Evolutionary conservation across 1,140 invertebrate species (phyloP).

Genomic region (Ganaspis sp.): DNA sequence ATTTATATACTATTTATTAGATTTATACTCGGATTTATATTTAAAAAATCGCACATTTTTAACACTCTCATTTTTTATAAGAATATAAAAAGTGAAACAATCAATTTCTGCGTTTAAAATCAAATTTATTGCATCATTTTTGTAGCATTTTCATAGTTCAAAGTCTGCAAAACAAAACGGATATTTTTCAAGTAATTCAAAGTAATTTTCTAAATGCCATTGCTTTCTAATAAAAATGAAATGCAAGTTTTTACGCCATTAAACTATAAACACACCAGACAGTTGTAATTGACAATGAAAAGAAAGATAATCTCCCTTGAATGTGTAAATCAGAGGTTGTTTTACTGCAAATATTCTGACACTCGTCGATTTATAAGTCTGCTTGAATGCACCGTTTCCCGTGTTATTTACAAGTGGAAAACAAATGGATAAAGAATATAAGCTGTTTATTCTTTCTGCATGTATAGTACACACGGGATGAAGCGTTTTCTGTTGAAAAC

Average conservation of each 20-base stretch:
- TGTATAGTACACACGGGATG: not conserved
- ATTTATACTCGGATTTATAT: too few relatives aligned
- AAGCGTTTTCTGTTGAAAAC: constrained; percentile 36
- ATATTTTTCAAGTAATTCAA: too few relatives aligned
- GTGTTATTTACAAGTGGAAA: constrained; percentile 23
- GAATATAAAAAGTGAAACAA: too few relatives aligned
- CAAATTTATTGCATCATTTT: too few relatives aligned
- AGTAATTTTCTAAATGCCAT: too few relatives aligned
- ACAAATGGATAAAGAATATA: constrained; percentile 12
- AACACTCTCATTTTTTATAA: too few relatives aligned
- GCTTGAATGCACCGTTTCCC: constrained; percentile 22
- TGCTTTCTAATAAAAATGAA: not conserved
- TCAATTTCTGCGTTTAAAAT: too few relatives aligned
- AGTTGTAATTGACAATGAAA: not conserved
- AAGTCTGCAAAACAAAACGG: too few relatives aligned
- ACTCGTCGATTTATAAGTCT: constrained; percentile 37
- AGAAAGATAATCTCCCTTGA: constrained; percentile 1
- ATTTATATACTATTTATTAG: too few relatives aligned
- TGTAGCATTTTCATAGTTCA: too few relatives aligned
- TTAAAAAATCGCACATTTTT: too few relatives aligned
- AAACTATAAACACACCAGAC: not conserved
- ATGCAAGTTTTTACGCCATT: not conserved
- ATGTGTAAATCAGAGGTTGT: not conserved
- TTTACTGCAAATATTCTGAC: constrained; percentile 16
- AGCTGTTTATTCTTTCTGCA: not conserved